A percentile compares a stretch with the other conserved stretches of the same genome.
Evolutionary conservation across 1,140 invertebrate species (phyloP).

Genomic region (Metaphire vulgaris): DNA sequence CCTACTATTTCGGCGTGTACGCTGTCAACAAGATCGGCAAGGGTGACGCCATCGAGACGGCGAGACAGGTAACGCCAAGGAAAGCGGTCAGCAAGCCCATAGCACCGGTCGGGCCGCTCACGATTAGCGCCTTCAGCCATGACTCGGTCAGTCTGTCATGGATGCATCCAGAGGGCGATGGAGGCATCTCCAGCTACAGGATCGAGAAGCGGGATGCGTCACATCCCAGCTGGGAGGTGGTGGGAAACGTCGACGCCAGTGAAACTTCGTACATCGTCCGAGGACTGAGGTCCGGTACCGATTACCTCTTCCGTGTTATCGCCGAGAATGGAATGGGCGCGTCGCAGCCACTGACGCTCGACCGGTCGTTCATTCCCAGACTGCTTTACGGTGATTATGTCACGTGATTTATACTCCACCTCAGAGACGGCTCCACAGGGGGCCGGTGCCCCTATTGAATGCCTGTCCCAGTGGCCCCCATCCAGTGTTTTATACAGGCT

Average conservation of each 20-base stretch:
- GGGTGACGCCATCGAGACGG: slow-evolving; percentile 77
- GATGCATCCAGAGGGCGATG: slow-evolving; percentile 62
- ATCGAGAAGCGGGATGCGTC: slow-evolving; percentile 83
- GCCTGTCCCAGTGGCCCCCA: too few species aligned
- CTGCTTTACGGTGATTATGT: slow-evolving; percentile 9
- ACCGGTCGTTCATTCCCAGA: slow-evolving; percentile 49
- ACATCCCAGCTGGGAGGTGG: slow-evolving; percentile 54
- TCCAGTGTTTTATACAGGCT: too few species aligned
- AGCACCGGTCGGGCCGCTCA: slow-evolving; percentile 64
- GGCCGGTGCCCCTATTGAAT: too few species aligned
- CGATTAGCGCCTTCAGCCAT: slow-evolving; percentile 83
- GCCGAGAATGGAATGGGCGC: slow-evolving; percentile 84
- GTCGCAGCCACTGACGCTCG: slow-evolving; percentile 67
- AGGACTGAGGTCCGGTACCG: slow-evolving; percentile 58
- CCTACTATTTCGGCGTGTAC: slow-evolving; percentile 91
- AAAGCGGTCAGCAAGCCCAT: slow-evolving; percentile 74
- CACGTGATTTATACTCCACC: too few species aligned
- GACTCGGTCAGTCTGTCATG: slow-evolving; percentile 85
- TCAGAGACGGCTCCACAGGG: too few species aligned
- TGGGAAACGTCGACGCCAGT: slow-evolving; percentile 61
- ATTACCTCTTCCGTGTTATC: slow-evolving; percentile 82
- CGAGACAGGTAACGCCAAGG: slow-evolving; percentile 81
- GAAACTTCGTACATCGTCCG: slow-evolving; percentile 14
- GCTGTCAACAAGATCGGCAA: slow-evolving; percentile 92
- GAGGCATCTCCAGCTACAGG: slow-evolving; percentile 79